Percentiles rank a stretch among this genome's conserved stretches.
Conservation (phyloP, 2,113 vertebrate species). For the Stigmatopora argus region DNA sequence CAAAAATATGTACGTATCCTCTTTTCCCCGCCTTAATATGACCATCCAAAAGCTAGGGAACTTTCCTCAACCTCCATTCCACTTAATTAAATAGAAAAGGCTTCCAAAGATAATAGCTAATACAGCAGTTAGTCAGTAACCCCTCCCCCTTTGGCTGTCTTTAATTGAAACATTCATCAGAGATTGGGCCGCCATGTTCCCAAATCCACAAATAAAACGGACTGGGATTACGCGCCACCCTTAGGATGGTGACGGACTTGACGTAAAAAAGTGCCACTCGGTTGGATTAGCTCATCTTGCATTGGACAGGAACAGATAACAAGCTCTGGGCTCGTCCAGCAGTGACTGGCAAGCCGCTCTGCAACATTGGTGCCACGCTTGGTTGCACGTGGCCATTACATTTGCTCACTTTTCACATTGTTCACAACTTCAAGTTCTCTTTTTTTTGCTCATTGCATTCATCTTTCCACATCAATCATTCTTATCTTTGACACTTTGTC, state of each 20-base stretch:
- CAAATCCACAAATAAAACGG: slow-evolving; percentile 27
- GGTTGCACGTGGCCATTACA: slow-evolving; percentile 2
- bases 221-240: slow-evolving; percentile 46
- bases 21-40: slow-evolving; percentile 26
- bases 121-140: slow-evolving; percentile 28
- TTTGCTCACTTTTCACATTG: slow-evolving; percentile 21
- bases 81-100: slow-evolving; percentile 46
- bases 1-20: background rate
- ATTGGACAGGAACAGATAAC: slow-evolving; percentile 44
- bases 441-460: background rate
- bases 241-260: slow-evolving; percentile 43
- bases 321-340: slow-evolving; percentile 21
- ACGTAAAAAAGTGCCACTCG: slow-evolving; percentile 29
- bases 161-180: slow-evolving; percentile 58
- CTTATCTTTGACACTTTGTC: background rate
- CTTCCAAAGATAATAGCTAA: slow-evolving; percentile 32
- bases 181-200: slow-evolving; percentile 38
- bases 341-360: slow-evolving; percentile 17
- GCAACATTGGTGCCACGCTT: slow-evolving; percentile 17
- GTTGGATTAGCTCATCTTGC: slow-evolving; percentile 27
- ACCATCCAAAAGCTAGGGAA: slow-evolving; percentile 24
- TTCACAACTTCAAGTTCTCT: background rate
- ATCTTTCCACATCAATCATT: background rate
- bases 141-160: slow-evolving; percentile 19
- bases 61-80: slow-evolving; percentile 42